Conservation (phyloP, 64 coral and sea anemone species). For the Trachythela sp. region DNA sequence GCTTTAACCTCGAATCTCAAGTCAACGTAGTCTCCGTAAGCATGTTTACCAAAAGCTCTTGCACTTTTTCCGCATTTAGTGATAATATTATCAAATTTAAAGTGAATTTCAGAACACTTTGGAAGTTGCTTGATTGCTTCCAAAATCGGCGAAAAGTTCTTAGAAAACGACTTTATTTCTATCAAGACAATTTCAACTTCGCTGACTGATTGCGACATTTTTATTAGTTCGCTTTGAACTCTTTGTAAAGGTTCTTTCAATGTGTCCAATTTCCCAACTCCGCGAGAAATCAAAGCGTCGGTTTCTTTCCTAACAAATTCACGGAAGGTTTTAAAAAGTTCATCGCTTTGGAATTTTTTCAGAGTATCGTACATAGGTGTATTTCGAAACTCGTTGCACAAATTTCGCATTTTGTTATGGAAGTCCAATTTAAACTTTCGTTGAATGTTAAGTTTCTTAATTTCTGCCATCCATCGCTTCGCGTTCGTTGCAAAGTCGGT, state of each 20-base stretch:
- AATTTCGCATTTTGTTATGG: conserved; percentile 45
- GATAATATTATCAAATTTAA: not conserved
- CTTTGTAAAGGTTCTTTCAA: not conserved
- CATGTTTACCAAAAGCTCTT: not conserved
- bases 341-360: conserved; percentile 49
- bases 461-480: conserved; percentile 56
- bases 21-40: not conserved
- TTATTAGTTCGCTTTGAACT: not conserved
- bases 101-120: not conserved
- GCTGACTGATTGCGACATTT: not conserved
- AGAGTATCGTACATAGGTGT: conserved; percentile 43
- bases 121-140: not conserved
- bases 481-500: conserved; percentile 68
- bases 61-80: not conserved
- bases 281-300: not conserved
- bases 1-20: not conserved
- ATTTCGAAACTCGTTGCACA: conserved; percentile 79
- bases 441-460: conserved; percentile 58
- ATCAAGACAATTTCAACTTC: not conserved
- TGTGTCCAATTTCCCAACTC: not conserved
- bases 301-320: not conserved
- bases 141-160: conserved; percentile 4
- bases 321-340: conserved; percentile 59
- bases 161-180: not conserved
- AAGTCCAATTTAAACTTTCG: conserved; percentile 73